Base-by-base conservation (phyloP, 2,888 invertebrate genomes). In the Callimorpha dominula region DNA sequence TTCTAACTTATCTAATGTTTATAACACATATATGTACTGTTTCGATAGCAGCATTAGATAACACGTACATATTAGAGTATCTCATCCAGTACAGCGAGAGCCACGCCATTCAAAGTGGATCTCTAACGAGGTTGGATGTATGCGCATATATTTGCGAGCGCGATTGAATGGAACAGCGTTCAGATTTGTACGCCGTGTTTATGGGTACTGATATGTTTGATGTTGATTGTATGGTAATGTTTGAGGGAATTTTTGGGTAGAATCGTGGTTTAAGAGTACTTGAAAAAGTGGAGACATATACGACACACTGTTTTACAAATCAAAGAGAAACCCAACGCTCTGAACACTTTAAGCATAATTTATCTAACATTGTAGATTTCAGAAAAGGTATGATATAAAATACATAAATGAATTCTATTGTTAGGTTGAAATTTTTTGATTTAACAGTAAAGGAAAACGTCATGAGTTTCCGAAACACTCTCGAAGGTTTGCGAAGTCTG, bases 91-190 rank as follows among this genome's bases (percentile, higher is more conserved):
- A 46, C 11, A 50, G 62, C 42, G 14, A 73, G 73, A 80, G 86
- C 87, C 42, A 20, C 75, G 85, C 72, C 76, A 78, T 81, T 83
- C 80, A 84, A 88, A 91, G 89, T 86, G 87, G 87, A 81, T 81
- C 85, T 86, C 89, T 92, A 93, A 93, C 92, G 92, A 93, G 88
- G 85, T 87, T 76, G 89, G 91, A 93, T 93, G 80, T 93, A 93
- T 93, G 93, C 93, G 93, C 94, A 93, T 93, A 93, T 86, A 93
- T 93, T 93, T 89, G 81, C 85, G 88, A 86, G 85, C 80, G 78
- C 90, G 87, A 92, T 90, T 90, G 88, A 89, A 89, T 87, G 89
- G 87, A 89, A 87, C 87, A 89, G 86, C 88, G 89, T 87, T 87
- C 81, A 78, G 89, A 90, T 89, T 90, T 90, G 89, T 89, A 83